Conservation (phyloP, 2,113 vertebrate species). For the Dasyornis broadbenti region DNA sequence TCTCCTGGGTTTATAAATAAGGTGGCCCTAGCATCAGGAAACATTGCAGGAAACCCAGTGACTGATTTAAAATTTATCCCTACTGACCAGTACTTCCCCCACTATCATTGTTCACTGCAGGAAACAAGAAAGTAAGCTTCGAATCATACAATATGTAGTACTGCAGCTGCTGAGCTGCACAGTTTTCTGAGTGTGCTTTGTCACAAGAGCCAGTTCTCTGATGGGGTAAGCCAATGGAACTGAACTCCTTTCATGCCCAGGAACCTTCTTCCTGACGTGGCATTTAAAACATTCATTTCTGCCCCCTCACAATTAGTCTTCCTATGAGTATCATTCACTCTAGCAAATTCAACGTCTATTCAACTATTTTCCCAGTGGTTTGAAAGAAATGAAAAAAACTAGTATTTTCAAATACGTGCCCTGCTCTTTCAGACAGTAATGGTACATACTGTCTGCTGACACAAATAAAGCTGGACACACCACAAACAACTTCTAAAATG, state of each 20-base stretch:
- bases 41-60: constrained; percentile 3
- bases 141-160: neutral
- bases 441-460: neutral
- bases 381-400: neutral
- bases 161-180: neutral
- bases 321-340: neutral
- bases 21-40: constrained; percentile 7
- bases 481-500: neutral
- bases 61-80: neutral
- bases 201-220: neutral
- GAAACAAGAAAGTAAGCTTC: neutral
- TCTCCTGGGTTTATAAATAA: constrained; percentile 18
- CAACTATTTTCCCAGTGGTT: neutral
- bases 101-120: neutral
- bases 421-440: neutral
- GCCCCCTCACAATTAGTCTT: neutral
- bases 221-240: neutral
- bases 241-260: fast-evolving
- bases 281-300: neutral
- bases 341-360: neutral
- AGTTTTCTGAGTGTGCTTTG: neutral
- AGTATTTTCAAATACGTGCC: neutral
- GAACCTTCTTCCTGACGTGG: neutral
- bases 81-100: constrained; percentile 24
- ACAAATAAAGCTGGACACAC: neutral